Percentiles rank a stretch among this genome's conserved stretches.
Evolutionary conservation across 2,888 invertebrate genomes (phyloP).

Genomic region (Agrochola lychnidis): DNA sequence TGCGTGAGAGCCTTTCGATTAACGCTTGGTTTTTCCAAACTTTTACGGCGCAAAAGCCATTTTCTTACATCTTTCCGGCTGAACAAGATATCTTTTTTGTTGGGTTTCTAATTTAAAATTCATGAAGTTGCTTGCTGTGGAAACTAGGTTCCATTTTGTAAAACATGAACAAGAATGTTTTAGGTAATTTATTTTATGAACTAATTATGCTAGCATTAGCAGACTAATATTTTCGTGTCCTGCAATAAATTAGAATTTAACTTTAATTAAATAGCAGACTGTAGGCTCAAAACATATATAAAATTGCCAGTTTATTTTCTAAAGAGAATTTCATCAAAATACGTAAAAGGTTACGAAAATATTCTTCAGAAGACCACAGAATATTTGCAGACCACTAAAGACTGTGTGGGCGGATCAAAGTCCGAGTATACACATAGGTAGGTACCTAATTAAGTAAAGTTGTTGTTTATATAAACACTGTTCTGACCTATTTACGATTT

Average conservation of each 20-base stretch:
- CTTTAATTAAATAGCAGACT: not conserved
- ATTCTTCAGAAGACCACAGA: not conserved
- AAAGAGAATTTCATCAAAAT: not conserved
- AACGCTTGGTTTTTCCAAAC: not conserved
- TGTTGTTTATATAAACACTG: not conserved
- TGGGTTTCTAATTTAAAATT: not conserved
- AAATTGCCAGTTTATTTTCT: not conserved
- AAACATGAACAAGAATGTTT: too few relatives aligned
- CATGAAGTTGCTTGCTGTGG: not conserved
- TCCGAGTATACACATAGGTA: not conserved
- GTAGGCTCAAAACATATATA: too few relatives aligned
- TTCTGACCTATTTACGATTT: not conserved
- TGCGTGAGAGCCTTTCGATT: too few relatives aligned
- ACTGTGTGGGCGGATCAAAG: not conserved
- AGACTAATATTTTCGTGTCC: not conserved
- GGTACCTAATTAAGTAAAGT: not conserved
- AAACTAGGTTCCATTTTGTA: not conserved
- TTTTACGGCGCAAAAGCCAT: not conserved
- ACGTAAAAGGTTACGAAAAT: not conserved
- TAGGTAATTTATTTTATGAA: not conserved
- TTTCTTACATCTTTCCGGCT: not conserved
- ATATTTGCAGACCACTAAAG: conserved; percentile 1
- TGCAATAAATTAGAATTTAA: not conserved
- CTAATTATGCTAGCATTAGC: not conserved
- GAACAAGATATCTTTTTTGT: not conserved